Conservation (phyloP, 2,888 invertebrate species). For the Teleogryllus oceanicus region DNA sequence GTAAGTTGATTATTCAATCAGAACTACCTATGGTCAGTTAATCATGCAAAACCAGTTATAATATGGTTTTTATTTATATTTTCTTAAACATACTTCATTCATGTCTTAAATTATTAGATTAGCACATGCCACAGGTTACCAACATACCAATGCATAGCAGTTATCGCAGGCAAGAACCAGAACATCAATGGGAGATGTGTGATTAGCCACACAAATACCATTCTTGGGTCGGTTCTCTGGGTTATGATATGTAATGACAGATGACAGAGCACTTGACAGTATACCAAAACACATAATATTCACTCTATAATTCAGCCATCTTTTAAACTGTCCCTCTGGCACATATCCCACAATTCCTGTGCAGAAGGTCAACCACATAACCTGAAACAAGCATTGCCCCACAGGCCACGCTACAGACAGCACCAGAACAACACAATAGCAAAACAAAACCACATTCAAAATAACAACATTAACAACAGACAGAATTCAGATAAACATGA, state of each 20-base stretch:
- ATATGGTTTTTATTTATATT: no score
- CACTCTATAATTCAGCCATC: constrained; percentile 72
- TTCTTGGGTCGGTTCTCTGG: constrained; percentile 79
- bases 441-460: neutral
- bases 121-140: neutral
- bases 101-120: no score
- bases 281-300: constrained; percentile 90
- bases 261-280: constrained; percentile 85
- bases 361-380: constrained; percentile 80
- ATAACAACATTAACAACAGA: no score
- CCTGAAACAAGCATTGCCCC: constrained; percentile 54
- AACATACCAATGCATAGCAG: constrained; percentile 91
- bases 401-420: constrained; percentile 21
- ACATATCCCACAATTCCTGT: constrained; percentile 84
- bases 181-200: constrained; percentile 98
- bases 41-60: no score
- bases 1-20: no score
- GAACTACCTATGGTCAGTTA: no score
- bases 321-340: constrained; percentile 73
- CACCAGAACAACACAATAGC: constrained; percentile 25
- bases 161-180: constrained; percentile 95
- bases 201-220: constrained; percentile 96
- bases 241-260: constrained; percentile 82
- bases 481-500: no score
- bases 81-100: no score